phyloP scores from a whole-genome alignment of 2,797 vertebrate genomes.

The Picus viridis region DNA sequence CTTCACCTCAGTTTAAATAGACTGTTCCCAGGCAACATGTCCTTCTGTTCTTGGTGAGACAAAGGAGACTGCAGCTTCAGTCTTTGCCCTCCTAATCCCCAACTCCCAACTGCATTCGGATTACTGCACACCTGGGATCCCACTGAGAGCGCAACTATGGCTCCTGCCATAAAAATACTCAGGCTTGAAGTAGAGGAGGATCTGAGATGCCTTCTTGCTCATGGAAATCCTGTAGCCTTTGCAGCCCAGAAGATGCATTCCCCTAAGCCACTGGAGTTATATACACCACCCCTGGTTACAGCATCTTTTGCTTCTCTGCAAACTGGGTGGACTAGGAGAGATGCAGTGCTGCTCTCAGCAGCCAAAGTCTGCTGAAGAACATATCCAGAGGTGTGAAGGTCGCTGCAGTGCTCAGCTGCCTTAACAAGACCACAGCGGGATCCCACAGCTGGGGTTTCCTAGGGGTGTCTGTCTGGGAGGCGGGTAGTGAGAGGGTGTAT shows the following conservation, averaged over 20 bases:
- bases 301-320: neutral
- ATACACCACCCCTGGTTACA: neutral
- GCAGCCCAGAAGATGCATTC: neutral
- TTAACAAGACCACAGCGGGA: neutral
- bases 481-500: neutral
- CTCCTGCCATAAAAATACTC: neutral
- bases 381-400: fast-evolving
- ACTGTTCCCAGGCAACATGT: neutral
- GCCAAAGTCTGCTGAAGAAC: neutral
- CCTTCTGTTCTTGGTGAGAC: neutral
- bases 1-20: slow-evolving; percentile 4
- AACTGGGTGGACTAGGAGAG: neutral
- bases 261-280: neutral
- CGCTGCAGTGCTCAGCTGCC: neutral
- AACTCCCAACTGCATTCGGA: fast-evolving
- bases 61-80: neutral
- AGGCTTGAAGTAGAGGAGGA: neutral
- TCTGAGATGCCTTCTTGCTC: neutral
- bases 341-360: neutral
- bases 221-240: neutral
- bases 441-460: neutral
- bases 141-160: neutral
- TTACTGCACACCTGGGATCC: fast-evolving
- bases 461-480: neutral
- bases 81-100: neutral